Evolutionary conservation across 2,113 vertebrate species (phyloP), one percentile per base, ranked within the genome.

Genomic region (Glaucidium brasilianum): DNA sequence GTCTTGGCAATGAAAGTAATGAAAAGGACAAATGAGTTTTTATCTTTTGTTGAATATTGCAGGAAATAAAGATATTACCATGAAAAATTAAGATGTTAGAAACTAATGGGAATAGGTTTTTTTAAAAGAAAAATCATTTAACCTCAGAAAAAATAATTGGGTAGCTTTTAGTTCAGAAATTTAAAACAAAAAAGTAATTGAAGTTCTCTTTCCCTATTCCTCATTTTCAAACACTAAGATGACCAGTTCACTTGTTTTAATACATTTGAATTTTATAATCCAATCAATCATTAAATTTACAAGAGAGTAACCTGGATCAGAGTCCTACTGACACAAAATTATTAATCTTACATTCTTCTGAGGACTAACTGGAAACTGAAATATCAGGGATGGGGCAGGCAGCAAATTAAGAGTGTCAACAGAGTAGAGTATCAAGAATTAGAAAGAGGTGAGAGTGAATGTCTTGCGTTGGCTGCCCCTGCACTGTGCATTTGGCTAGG

Each of bases 401-500:
- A 71, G 25, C 9, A 45, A 67, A 85, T 62, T 27, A 56, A 37
- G 10, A 8, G 6, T 39, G 12, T 41, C 29, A 34, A 45, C 9
- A 52, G n/a, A 23, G 22, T 17, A 50, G 26, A 86, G 15, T 12
- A 47, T 17, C 12, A 67, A 67, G 41, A 78, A 56, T 10, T 67
- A 32, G 35, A 64, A 30, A 19, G 35, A 69, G 11, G 2, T 32
- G 32, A 59, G 20, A 34, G 6, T 7, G 35, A 35, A 69, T 9
- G 8, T 23, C 17, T 49, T 49, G 30, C 11, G 10, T 4, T 0
- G 1, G 29, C 43, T 64, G 37, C 10, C 14, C 13, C 37, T 15
- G 21, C 18, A 25, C 12, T 0, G 0, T 47, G 23, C 5, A 5
- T 50, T 67, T 41, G 19, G 3, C 17, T 20, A 52, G 32, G 32